Evolutionary conservation across 2,888 invertebrate species (phyloP), one percentile per base, ranked within the genome.

Genomic region (Xylophagus ater): DNA sequence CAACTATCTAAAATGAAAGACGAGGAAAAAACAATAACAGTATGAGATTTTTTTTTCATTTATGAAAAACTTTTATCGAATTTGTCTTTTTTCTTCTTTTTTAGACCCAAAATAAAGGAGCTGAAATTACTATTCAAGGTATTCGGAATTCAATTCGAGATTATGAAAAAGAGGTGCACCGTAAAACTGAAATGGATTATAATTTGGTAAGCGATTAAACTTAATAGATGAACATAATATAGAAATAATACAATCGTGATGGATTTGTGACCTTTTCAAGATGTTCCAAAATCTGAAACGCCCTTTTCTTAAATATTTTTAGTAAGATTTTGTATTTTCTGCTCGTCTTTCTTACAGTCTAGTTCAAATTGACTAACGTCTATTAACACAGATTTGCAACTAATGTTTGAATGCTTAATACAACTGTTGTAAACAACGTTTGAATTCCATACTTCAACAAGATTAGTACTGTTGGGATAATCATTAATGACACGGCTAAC

Each of bases 141-240:
- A 41, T 55, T 7, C 37, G 38, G 7, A 53, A 51, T 3, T 54
- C 33, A 10, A 53, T 55, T 12, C 52, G 51, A 3, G 43, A 49
- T 12, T 43, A 48, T 8, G 66, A 71, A 49, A 69, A 64, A 41
- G 65, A 65, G 24, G 51, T 77, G n/a, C 65, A 66, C 49, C 65
- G 53, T 30, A 70, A 73, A 47, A 75, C 74, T 45, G 80, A 79
- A 58, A 60, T 70, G 1, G 61, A 74, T 7, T 79, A 80, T 48
- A 63, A 67, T 25, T 62, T 76, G 58, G 78, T 77, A 60, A 67
- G 67, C 65, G 48, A 4, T 9, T 26, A 19, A 17, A 13, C n/a
- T 35, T 30, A 8, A 1, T 26, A 21, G 5, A 9, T n/a, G n/a
- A n/a, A n/a, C n/a, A n/a, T n/a, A n/a, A n/a, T n/a, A n/a, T n/a